Evolutionary conservation across 2,797 vertebrate species (phyloP).

Genomic region (Chrosomus eos): DNA sequence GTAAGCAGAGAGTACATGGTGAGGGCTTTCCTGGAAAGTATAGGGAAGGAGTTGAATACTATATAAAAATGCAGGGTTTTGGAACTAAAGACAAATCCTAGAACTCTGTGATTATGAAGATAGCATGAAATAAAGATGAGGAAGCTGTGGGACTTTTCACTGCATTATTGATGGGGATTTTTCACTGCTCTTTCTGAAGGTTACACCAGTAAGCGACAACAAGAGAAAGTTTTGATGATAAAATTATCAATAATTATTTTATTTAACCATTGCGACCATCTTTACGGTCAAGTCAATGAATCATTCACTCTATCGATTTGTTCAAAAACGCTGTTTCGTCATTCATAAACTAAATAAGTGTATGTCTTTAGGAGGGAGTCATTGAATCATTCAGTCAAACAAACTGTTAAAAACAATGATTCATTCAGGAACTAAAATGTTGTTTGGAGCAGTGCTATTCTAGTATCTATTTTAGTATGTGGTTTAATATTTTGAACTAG

Average conservation of each 20-base stretch:
- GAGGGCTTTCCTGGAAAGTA: background rate
- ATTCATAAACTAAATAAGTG: no score
- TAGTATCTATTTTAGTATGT: background rate
- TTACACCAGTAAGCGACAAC: background rate
- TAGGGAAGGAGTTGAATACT: background rate
- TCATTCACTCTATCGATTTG: background rate
- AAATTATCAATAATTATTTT: background rate
- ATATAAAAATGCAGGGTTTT: background rate
- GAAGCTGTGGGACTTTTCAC: background rate
- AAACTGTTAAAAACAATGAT: background rate
- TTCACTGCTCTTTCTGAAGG: background rate
- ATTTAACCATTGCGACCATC: background rate
- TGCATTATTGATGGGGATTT: background rate
- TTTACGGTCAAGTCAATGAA: background rate
- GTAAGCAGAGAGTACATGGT: constrained; percentile 12
- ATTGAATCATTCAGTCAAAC: background rate
- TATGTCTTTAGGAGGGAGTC: background rate
- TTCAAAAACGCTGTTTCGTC: background rate
- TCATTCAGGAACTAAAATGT: background rate
- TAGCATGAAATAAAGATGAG: constrained; percentile 17
- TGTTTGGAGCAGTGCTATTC: background rate
- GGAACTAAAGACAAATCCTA: background rate
- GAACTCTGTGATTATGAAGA: background rate
- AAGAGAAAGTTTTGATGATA: background rate
- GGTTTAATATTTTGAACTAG: background rate